These are phyloP conservation scores for Palaemon carinicauda DNA, from an alignment of 1,140 invertebrate species.

Conservation along the genomic window DNA sequence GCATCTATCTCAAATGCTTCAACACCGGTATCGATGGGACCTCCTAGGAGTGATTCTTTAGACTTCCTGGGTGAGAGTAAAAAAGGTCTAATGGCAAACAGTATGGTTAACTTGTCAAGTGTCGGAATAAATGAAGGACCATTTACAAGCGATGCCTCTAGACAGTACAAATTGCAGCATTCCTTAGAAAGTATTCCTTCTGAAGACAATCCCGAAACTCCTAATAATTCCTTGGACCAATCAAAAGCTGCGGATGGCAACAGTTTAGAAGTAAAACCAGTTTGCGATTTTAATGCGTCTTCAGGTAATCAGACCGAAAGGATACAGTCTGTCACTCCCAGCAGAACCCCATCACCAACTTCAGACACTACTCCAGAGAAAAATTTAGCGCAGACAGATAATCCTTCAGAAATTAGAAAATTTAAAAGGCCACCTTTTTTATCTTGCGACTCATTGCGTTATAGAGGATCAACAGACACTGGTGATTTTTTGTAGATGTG, in stretches of 20 bases:
- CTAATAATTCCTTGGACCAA: not conserved
- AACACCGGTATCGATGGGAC: not conserved
- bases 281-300: not conserved
- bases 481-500: constrained; percentile 23
- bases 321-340: not conserved
- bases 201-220: constrained; percentile 19
- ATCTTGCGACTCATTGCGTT: constrained; percentile 27
- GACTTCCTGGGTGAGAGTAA: constrained; percentile 48
- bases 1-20: constrained; percentile 35
- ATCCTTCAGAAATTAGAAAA: not conserved
- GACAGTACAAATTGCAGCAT: constrained; percentile 35
- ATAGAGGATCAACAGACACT: constrained; percentile 32
- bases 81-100: constrained; percentile 71
- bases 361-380: not conserved
- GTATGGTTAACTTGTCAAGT: constrained; percentile 77
- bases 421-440: constrained; percentile 26
- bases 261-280: not conserved
- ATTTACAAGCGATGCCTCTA: constrained; percentile 30
- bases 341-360: not conserved
- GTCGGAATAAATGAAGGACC: constrained; percentile 64
- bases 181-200: constrained; percentile 41
- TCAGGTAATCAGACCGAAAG: not conserved
- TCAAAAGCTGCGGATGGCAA: not conserved
- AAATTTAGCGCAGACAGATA: not conserved
- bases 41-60: constrained; percentile 61